These are phyloP conservation scores for Gallinago undulata DNA, from an alignment of 2,113 vertebrate species.

Conservation along the genomic window DNA sequence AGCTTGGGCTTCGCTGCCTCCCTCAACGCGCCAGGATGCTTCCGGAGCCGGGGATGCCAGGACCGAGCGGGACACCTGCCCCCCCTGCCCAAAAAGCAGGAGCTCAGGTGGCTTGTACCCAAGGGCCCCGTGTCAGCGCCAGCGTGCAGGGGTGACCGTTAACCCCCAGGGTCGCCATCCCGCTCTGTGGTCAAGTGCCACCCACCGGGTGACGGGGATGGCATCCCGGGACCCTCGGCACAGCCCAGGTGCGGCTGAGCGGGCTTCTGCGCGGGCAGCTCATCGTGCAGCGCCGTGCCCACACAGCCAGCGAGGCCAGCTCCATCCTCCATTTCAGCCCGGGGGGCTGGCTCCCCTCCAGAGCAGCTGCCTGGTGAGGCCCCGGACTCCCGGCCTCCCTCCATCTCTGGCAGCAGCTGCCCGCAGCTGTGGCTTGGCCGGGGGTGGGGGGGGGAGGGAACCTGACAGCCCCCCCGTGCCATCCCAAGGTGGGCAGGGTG, in stretches of 20 bases:
- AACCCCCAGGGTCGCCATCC: rapidly evolving
- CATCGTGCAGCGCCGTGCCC: background rate
- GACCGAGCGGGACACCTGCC: background rate
- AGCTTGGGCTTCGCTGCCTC: background rate
- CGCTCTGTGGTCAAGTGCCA: background rate
- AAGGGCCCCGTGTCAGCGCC: background rate
- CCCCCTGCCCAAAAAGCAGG: background rate
- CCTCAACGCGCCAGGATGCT: background rate
- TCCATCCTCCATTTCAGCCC: constrained; percentile 13
- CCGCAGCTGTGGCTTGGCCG: background rate
- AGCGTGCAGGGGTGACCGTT: background rate
- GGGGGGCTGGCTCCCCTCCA: constrained; percentile 50
- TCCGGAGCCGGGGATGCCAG: background rate
- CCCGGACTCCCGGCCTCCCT: background rate
- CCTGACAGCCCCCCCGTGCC: background rate
- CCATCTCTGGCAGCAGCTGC: background rate
- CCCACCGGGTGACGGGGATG: background rate
- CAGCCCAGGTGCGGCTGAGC: background rate
- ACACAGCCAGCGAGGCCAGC: background rate
- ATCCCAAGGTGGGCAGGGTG: background rate
- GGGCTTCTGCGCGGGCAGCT: background rate
- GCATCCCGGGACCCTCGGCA: background rate
- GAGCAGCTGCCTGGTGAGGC: constrained; percentile 17
- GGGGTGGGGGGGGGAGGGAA: background rate
- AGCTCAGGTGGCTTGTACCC: background rate